Percentiles rank a stretch among this genome's conserved stretches.
phyloP scores from a whole-genome alignment of 2,113 vertebrate species.

The Neolamprologus toae region DNA sequence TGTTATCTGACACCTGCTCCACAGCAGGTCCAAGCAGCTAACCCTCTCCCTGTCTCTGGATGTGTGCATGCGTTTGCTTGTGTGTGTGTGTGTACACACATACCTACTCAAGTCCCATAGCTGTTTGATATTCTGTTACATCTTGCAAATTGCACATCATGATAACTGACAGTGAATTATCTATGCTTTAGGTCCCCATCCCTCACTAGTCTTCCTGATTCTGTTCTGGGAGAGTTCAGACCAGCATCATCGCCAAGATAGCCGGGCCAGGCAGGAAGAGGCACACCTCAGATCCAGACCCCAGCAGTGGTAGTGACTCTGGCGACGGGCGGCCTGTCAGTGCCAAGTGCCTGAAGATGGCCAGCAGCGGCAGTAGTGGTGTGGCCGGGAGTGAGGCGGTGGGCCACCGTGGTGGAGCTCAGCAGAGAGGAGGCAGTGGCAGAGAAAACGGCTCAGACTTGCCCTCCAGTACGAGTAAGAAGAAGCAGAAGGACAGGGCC shows the following conservation, averaged over 20 bases:
- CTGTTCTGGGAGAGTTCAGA: slow-evolving; percentile 82
- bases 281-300: slow-evolving; percentile 95
- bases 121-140: neutral
- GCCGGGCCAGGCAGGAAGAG: slow-evolving; percentile 97
- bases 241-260: slow-evolving; percentile 97
- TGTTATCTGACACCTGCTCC: neutral
- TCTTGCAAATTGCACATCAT: neutral
- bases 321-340: slow-evolving; percentile 84
- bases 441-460: slow-evolving; percentile 75
- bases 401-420: slow-evolving; percentile 40
- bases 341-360: slow-evolving; percentile 90
- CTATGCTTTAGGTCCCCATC: slow-evolving; percentile 2
- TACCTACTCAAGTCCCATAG: neutral
- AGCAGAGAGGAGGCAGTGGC: slow-evolving; percentile 73
- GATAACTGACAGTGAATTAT: neutral
- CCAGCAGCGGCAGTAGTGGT: slow-evolving; percentile 52
- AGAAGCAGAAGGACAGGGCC: slow-evolving; percentile 93
- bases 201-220: slow-evolving; percentile 73
- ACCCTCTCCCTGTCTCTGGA: neutral
- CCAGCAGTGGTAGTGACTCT: slow-evolving; percentile 81
- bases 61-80: neutral
- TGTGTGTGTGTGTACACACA: neutral
- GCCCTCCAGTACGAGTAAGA: slow-evolving; percentile 82
- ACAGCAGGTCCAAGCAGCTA: neutral
- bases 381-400: slow-evolving; percentile 21